These are phyloP conservation scores for Drosophila ercepeae DNA, from an alignment of 1,140 invertebrate genomes.

Conservation along the genomic window DNA sequence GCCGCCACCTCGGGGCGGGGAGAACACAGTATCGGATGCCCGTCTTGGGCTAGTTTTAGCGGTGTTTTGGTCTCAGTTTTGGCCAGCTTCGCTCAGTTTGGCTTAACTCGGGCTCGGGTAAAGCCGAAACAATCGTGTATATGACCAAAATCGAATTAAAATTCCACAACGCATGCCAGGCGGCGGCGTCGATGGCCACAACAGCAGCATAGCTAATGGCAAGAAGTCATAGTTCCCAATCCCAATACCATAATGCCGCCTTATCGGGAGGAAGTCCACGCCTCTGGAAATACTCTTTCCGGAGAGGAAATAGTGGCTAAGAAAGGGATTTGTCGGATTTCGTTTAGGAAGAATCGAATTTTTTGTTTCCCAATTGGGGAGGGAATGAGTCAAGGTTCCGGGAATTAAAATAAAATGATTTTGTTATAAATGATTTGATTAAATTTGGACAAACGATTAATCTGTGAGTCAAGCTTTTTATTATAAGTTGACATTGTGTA, in stretches of 20 bases:
- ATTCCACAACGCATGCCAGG: constrained; percentile 79
- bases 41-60: constrained; percentile 16
- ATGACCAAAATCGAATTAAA: constrained; percentile 81
- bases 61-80: constrained; percentile 34
- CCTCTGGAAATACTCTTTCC: constrained; percentile 6
- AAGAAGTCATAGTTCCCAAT: constrained; percentile 65
- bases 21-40: constrained; percentile 20
- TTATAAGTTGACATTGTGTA: neutral
- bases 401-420: no score
- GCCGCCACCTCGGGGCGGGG: constrained; percentile 31
- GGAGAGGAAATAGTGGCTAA: neutral
- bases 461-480: neutral
- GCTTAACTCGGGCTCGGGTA: constrained; percentile 51
- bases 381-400: neutral
- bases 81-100: constrained; percentile 45
- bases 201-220: constrained; percentile 69
- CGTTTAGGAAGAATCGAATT: neutral
- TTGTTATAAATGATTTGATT: neutral
- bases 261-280: neutral
- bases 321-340: neutral
- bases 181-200: constrained; percentile 16
- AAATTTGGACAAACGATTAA: neutral
- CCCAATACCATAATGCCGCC: neutral
- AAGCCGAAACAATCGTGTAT: constrained; percentile 71
- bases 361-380: neutral